Conservation (phyloP, 2,113 vertebrate genomes). For the Gymnobelideus leadbeateri region DNA sequence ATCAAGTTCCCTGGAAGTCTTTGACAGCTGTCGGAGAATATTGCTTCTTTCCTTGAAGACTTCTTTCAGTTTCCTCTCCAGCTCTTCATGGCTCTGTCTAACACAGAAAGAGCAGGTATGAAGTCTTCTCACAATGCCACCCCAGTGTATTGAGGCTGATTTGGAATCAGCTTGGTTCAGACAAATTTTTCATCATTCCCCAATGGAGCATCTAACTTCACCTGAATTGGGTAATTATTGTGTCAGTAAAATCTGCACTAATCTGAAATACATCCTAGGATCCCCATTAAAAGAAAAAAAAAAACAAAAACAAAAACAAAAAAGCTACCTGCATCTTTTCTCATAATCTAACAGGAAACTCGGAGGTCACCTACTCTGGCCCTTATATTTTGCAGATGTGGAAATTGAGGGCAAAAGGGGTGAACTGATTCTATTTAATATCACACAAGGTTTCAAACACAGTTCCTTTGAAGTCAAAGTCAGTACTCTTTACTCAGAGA, state of each 20-base stretch:
- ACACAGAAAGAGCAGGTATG: slow-evolving; percentile 81
- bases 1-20: slow-evolving; percentile 94
- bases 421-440: not conserved
- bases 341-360: not conserved
- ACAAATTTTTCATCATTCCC: not conserved
- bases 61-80: slow-evolving; percentile 95
- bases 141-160: not conserved
- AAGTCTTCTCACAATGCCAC: slow-evolving; percentile 51
- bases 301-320: too few species aligned
- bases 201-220: not conserved
- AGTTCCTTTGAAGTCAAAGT: not conserved
- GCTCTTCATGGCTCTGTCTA: slow-evolving; percentile 94
- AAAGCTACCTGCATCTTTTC: not conserved
- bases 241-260: not conserved
- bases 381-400: not conserved
- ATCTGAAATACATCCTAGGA: not conserved
- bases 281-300: not conserved
- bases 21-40: slow-evolving; percentile 94
- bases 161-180: not conserved
- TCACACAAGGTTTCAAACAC: not conserved
- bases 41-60: slow-evolving; percentile 94
- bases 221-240: not conserved
- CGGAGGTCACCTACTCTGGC: not conserved
- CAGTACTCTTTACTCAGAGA: not conserved
- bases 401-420: not conserved